A percentile compares a stretch with the other conserved stretches of the same genome.
phyloP scores from a whole-genome alignment of 1,140 invertebrate genomes.

The Samia ricini region DNA sequence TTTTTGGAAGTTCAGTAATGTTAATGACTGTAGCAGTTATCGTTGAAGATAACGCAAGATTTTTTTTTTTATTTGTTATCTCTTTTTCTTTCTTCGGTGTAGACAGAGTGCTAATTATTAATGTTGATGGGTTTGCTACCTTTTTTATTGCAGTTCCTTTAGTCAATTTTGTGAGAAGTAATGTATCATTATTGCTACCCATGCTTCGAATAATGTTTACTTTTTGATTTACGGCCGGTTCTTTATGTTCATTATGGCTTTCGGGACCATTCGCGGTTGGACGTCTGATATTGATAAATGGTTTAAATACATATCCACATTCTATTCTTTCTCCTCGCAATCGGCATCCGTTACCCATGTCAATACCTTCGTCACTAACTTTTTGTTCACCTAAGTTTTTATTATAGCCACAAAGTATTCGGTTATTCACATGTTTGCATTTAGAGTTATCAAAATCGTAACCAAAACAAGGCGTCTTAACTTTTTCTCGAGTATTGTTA shows the following conservation, averaged over 20 bases:
- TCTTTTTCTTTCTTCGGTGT: neutral
- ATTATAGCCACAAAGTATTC: constrained; percentile 57
- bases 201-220: neutral
- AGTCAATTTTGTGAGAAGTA: neutral
- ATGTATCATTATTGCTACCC: neutral
- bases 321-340: constrained; percentile 50
- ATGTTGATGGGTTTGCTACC: neutral
- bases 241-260: neutral
- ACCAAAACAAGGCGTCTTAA: constrained; percentile 23
- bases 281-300: constrained; percentile 30
- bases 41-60: neutral
- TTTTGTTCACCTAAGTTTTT: constrained; percentile 43
- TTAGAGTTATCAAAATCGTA: constrained; percentile 47
- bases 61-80: neutral
- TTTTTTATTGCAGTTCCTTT: neutral
- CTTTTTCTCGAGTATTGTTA: neutral
- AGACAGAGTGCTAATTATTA: neutral
- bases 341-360: constrained; percentile 45
- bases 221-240: neutral
- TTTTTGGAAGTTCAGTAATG: neutral
- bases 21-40: neutral
- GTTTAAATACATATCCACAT: constrained; percentile 49
- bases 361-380: constrained; percentile 18
- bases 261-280: constrained; percentile 20
- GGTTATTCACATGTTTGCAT: constrained; percentile 41